Percentiles rank a stretch among this genome's conserved stretches.
Conservation (phyloP, 2,113 vertebrate species). For the Diadophis punctatus region DNA sequence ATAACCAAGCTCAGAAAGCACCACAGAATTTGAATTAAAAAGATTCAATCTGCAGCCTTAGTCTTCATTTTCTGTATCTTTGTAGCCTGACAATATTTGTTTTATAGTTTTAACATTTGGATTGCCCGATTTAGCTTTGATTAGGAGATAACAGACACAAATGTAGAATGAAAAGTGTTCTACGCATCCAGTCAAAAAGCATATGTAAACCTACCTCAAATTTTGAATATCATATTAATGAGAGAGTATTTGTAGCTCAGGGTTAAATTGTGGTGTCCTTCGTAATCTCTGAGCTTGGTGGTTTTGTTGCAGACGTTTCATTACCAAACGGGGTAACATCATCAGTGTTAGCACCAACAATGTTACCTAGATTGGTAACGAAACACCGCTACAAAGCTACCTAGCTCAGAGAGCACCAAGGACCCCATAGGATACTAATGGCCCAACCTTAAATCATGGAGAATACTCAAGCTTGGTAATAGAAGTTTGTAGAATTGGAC, state of each 20-base stretch:
- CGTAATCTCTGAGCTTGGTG: too few species aligned
- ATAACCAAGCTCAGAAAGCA: not conserved
- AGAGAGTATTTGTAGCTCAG: not conserved
- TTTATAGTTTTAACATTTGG: not conserved
- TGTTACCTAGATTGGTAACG: not conserved
- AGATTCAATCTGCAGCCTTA: not conserved
- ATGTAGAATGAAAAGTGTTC: not conserved
- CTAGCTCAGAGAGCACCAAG: not conserved
- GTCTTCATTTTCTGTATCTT: not conserved
- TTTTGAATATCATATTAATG: not conserved
- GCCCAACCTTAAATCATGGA: not conserved
- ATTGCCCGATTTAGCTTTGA: not conserved
- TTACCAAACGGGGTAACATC: too few species aligned
- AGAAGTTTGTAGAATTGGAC: not conserved
- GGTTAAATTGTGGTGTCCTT: not conserved
- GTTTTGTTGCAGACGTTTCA: too few species aligned
- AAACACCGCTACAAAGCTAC: not conserved
- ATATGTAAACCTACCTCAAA: not conserved
- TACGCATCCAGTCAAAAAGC: not conserved
- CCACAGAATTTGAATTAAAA: not conserved
- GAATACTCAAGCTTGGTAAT: too few species aligned
- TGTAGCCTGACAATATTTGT: not conserved
- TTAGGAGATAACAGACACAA: not conserved
- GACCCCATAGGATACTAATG: not conserved
- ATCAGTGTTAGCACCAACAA: not conserved